Evolutionary conservation across 2,888 invertebrate genomes (phyloP).

Genomic region (Adineta ricciae): DNA sequence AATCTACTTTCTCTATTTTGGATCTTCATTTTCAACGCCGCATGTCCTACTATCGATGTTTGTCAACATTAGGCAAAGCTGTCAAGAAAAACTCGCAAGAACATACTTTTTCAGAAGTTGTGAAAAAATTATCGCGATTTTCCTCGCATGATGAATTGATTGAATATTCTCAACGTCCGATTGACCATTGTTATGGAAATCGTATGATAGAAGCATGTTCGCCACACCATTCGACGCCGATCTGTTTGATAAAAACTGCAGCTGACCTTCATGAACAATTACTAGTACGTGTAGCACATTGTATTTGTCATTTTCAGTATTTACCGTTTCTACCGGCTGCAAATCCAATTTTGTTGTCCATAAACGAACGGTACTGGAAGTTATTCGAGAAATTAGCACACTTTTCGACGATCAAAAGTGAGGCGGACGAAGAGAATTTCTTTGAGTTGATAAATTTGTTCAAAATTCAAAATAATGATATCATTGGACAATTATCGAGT

Average conservation of each 20-base stretch:
- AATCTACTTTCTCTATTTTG: too few relatives aligned
- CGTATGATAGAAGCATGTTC: background rate
- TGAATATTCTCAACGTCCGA: background rate
- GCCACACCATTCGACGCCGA: background rate
- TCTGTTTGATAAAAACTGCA: background rate
- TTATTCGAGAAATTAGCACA: background rate
- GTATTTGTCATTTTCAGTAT: background rate
- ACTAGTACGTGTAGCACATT: background rate
- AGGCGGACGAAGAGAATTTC: background rate
- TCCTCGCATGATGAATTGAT: background rate
- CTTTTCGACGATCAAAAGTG: background rate
- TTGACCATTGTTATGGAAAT: background rate
- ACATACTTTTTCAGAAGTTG: background rate
- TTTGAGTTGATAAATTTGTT: background rate
- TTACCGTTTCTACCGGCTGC: conserved; percentile 1
- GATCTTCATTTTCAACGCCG: background rate
- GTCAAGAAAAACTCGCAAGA: background rate
- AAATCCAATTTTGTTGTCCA: background rate
- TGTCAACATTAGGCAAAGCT: background rate
- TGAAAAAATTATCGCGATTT: background rate
- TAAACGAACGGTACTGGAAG: background rate
- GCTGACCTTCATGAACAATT: background rate
- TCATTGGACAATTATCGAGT: conserved; percentile 3
- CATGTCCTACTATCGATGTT: background rate
- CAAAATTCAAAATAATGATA: background rate